Base-by-base conservation (phyloP, 2,797 vertebrate species). In the Forpus xanthops region DNA sequence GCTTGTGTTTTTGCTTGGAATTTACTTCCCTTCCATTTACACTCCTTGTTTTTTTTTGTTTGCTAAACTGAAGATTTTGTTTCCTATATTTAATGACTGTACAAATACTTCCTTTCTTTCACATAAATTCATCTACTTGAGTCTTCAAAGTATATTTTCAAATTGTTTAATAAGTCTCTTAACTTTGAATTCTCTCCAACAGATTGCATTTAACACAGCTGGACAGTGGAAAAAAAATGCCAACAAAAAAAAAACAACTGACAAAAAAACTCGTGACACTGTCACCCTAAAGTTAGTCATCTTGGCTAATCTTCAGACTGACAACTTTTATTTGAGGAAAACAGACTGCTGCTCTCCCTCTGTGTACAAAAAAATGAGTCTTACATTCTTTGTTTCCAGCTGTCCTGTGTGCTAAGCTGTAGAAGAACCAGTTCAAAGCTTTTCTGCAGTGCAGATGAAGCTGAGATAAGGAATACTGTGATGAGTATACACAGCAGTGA, bases 1-100 rank as follows among this genome's bases (percentile, higher is more conserved):
- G 3, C 12, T 30, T 16, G 5, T 1, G 0, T 0, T 68, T 81
- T 90, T 58, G 5, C 17, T 39, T 56, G 18, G 17, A 53, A 62
- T 74, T 77, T 45, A 50, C 50, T 82, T 91, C 4, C 1, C 4
- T 80, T 85, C 16, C 5, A 39, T 50, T 92, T 87, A 20, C 6
- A 39, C 3, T 37, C 6, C 37, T 2, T 47, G 2, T 0, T 5
- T 28, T 0, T 5, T 28, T 66, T 77, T 60, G 12, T 75, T 81
- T 78, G 47, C 14, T 56, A 49, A 80, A 44, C 9, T 21, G 23
- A 62, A 80, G 4, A 27, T 55, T 1, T 25, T 52, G 13, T 25
- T 79, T 35, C 19, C 7, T 2, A 9, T 66, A 85, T 44, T 61
- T 70, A 49, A 84, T 60, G 25, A 56, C 5, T 37, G 2, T 28